Evolutionary conservation across 2,113 vertebrate genomes (phyloP), one percentile per base, ranked within the genome.

Genomic region (Martes martes): DNA sequence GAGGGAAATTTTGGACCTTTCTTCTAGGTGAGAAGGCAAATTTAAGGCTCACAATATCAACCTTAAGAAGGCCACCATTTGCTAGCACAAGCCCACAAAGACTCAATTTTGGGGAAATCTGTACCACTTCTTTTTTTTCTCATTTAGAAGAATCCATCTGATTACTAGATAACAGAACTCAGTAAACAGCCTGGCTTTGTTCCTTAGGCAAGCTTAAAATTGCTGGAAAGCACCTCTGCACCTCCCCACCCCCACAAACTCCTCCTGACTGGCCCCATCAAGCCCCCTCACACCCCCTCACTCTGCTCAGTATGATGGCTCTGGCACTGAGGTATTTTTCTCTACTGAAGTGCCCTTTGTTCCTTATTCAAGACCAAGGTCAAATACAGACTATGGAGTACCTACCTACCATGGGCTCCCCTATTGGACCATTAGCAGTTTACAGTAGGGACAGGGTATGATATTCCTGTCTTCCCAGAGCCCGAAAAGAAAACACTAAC

Each of bases 1-100:
- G 80, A 95, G 95, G 97, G 96, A 98, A 98, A 98, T 98, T 98
- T 98, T 98, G 97, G 97, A 98, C 83, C 55, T 92, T 98, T 92
- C 55, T 98, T 96, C 95, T 93, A 79, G 83, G 94, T 91, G 89
- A 97, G 59, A 96, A 98, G 96, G 87, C 94, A 94, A 97, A 92
- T 42, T 73, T 81, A 88, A 80, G 52, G 69, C 59, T 97, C 69
- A 92, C 3, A 36, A 42, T 65, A 71, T 47, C 94, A 90, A 91
- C 69, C 36, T 92, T 71, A 57, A 90, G 73, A 63, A 85, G 90
- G 45, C 28, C 39, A 76, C 23, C 85, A 57, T 89, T 69, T 82
- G 47, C 31, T 67, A 92, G 55, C 45, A 33, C 4, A 84, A 94
- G 71, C 45, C 79, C 86, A 89, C 87, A 90, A 14, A 81, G 83